Percentiles rank a stretch among this genome's conserved stretches.
Conservation (phyloP, 2,113 vertebrate species). For the Chelonoidis abingdonii region DNA sequence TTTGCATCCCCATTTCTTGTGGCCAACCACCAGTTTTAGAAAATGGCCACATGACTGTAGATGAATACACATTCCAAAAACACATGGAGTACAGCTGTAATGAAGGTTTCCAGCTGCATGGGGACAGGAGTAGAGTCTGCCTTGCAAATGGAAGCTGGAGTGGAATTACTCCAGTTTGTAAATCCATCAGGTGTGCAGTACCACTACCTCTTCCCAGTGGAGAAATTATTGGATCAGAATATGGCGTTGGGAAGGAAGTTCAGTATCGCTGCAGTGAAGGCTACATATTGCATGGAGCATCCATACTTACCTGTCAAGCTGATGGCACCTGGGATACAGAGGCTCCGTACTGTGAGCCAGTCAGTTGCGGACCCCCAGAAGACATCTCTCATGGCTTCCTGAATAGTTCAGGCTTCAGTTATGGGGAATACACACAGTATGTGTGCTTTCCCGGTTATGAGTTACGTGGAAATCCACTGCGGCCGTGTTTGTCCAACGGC, state of each 20-base stretch:
- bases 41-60: slow-evolving; percentile 82
- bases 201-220: slow-evolving; percentile 81
- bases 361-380: slow-evolving; percentile 89
- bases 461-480: slow-evolving; percentile 83
- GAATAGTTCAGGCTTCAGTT: slow-evolving; percentile 90
- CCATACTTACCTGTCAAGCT: slow-evolving; percentile 81
- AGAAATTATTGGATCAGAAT: slow-evolving; percentile 81
- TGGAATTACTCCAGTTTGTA: slow-evolving; percentile 80
- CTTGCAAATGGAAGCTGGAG: slow-evolving; percentile 92
- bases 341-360: slow-evolving; percentile 84
- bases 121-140: slow-evolving; percentile 83
- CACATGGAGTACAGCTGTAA: slow-evolving; percentile 83
- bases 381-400: slow-evolving; percentile 91
- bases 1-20: slow-evolving; percentile 88
- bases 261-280: slow-evolving; percentile 88
- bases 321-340: slow-evolving; percentile 89
- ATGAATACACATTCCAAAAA: slow-evolving; percentile 82
- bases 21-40: slow-evolving; percentile 79
- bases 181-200: slow-evolving; percentile 81
- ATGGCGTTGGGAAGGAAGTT: slow-evolving; percentile 83
- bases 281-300: slow-evolving; percentile 81
- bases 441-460: slow-evolving; percentile 92
- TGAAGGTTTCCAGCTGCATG: slow-evolving; percentile 86
- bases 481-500: slow-evolving; percentile 87
- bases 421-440: slow-evolving; percentile 86